phyloP scores from a whole-genome alignment of 2,888 invertebrate species.

The Plebejus melissa region DNA sequence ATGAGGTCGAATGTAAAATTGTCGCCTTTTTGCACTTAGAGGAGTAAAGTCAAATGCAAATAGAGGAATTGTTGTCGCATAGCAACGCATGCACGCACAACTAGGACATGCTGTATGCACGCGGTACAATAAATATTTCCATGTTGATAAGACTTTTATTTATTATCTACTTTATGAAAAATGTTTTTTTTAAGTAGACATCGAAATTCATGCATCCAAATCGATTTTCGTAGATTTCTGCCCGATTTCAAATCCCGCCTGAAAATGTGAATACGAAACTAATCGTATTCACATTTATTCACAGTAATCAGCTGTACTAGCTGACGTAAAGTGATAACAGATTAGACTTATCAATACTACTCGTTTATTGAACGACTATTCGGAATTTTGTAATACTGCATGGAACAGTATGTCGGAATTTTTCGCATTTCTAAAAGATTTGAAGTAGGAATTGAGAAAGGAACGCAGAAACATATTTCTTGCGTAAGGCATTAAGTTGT shows the following conservation, averaged over 20 bases:
- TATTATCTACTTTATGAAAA: background rate
- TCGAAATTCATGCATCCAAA: background rate
- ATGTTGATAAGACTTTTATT: background rate
- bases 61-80: background rate
- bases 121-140: background rate
- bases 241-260: background rate
- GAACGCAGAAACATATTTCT: background rate
- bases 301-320: too few species aligned
- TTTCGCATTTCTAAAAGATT: background rate
- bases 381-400: too few species aligned
- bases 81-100: conserved; percentile 13
- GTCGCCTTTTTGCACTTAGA: conserved; percentile 6
- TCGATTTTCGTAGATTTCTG: background rate
- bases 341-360: too few species aligned
- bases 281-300: too few species aligned
- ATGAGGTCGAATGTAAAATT: conserved; percentile 23
- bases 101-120: conserved; percentile 4
- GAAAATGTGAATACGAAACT: background rate
- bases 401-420: too few species aligned
- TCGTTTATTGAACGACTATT: too few species aligned
- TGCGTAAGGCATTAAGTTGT: background rate
- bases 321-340: background rate
- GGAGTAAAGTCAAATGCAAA: conserved; percentile 7
- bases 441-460: background rate
- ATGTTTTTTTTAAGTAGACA: background rate